Evolutionary conservation across 2,797 vertebrate genomes (phyloP).

Genomic region (Sebastolobus altivelis): DNA sequence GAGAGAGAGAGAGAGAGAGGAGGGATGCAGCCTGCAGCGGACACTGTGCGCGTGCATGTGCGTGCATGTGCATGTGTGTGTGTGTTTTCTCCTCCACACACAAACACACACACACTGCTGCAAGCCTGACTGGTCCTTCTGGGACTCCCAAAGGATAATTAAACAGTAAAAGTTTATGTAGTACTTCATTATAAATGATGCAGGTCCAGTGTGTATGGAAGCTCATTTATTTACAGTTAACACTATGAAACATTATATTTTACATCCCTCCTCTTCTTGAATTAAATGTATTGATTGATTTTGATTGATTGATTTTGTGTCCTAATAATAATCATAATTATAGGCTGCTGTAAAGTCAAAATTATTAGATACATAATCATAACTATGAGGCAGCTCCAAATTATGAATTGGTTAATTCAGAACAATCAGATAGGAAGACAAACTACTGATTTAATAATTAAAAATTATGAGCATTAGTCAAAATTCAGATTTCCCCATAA

Average conservation of each 20-base stretch:
- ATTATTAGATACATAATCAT: no score
- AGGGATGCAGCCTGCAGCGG: slow-evolving; percentile 52
- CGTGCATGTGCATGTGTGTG: neutral
- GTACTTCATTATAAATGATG: neutral
- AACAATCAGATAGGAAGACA: rapidly evolving
- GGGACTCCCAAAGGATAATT: slow-evolving; percentile 13
- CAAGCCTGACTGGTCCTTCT: slow-evolving; percentile 16
- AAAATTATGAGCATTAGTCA: no score
- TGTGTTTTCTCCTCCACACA: neutral
- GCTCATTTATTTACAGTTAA: neutral
- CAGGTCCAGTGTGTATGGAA: neutral
- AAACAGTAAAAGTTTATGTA: slow-evolving; percentile 23
- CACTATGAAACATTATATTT: neutral
- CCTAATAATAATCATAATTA: neutral
- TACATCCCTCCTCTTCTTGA: neutral
- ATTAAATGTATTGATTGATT: no score
- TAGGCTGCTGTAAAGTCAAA: neutral
- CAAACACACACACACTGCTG: neutral
- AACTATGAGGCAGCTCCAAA: no score
- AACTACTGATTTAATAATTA: no score
- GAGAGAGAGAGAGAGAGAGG: slow-evolving; percentile 3
- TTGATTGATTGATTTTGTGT: neutral
- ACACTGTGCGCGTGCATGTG: neutral
- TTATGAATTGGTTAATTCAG: no score
- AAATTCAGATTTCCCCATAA: no score